Conservation (phyloP, 2,888 invertebrate species). For the Rapana venosa region DNA sequence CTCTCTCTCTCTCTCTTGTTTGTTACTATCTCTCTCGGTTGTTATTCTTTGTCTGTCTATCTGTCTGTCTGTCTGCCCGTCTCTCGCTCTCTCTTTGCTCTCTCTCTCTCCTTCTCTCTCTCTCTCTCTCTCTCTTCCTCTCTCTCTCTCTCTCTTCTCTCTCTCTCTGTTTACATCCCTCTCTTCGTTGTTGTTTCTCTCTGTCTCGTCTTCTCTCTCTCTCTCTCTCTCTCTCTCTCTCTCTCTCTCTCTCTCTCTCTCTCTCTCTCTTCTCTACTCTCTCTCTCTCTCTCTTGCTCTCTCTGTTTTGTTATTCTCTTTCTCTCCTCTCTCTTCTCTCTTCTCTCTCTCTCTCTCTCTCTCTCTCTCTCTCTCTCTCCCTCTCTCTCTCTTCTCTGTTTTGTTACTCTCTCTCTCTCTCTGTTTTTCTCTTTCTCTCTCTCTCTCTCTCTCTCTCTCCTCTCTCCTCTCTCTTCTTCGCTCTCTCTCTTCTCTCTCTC, state of each 20-base stretch:
- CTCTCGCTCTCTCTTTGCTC: too few species aligned
- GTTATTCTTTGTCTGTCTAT: too few species aligned
- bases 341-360: background rate
- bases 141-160: too few species aligned
- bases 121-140: too few species aligned
- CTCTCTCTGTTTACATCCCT: too few species aligned
- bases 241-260: conserved; percentile 23
- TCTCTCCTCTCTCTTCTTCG: background rate
- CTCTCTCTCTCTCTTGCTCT: background rate
- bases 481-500: background rate
- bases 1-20: too few species aligned
- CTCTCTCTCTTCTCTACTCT: background rate
- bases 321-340: too few species aligned
- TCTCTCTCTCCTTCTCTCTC: too few species aligned
- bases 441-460: background rate
- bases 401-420: background rate
- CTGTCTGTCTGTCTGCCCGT: too few species aligned
- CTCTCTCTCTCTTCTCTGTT: background rate
- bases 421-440: background rate
- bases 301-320: background rate
- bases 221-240: background rate
- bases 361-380: conserved; percentile 19
- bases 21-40: too few species aligned
- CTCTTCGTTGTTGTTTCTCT: too few species aligned
- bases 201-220: too few species aligned